These are phyloP conservation scores for Acyrthosiphon pisum DNA, from an alignment of 1,140 invertebrate species.

Conservation along the genomic window DNA sequence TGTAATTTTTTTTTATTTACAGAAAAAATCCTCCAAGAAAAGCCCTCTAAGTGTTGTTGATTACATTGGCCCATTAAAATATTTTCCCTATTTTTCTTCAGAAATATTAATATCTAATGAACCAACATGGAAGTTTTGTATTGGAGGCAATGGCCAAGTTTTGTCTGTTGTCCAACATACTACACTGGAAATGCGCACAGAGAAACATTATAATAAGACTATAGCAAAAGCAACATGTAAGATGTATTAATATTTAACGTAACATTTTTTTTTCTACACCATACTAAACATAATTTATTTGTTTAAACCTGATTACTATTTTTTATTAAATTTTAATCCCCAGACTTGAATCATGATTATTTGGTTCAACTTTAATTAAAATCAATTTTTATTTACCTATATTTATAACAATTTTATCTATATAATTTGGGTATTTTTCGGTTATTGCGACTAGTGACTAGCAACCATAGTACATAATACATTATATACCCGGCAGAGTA, in stretches of 20 bases:
- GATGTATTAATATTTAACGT: neutral
- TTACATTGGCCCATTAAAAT: neutral
- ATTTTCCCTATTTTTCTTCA: slow-evolving; percentile 44
- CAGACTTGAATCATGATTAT: no score
- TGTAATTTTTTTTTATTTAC: neutral
- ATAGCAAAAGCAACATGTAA: slow-evolving; percentile 49
- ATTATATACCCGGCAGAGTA: no score
- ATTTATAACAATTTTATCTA: no score
- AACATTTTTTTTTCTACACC: neutral
- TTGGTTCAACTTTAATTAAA: no score
- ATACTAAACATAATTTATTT: neutral
- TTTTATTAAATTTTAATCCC: neutral
- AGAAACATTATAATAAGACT: slow-evolving; percentile 46
- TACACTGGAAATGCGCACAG: slow-evolving; percentile 50
- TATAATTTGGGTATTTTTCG: no score
- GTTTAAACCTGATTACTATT: neutral
- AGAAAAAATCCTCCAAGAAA: slow-evolving; percentile 46
- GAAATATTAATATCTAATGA: neutral
- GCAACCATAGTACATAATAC: no score
- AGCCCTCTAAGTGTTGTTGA: neutral
- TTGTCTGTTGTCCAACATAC: slow-evolving; percentile 33
- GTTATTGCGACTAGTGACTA: no score
- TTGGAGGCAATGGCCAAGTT: slow-evolving; percentile 51
- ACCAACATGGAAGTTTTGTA: slow-evolving; percentile 41
- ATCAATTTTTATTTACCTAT: no score